These are phyloP conservation scores for Phocoena phocoena DNA, from an alignment of 2,113 vertebrate genomes.

Conservation along the genomic window DNA sequence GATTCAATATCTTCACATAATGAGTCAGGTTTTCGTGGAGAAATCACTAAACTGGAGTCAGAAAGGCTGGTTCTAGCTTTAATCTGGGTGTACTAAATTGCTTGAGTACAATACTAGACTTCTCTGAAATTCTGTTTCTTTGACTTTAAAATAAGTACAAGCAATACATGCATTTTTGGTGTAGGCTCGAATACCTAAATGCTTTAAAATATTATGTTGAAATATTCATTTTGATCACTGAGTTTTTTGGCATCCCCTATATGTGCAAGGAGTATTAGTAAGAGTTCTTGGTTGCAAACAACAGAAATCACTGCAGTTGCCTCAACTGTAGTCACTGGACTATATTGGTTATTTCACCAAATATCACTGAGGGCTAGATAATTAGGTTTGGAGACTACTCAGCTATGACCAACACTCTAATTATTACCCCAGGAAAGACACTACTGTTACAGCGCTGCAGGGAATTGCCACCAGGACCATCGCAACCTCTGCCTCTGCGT, in stretches of 20 bases:
- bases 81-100: background rate
- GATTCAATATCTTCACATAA: background rate
- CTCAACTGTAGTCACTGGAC: background rate
- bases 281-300: background rate
- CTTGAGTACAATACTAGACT: background rate
- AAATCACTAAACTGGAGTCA: background rate
- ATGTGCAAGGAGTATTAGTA: background rate
- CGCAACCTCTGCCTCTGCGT: background rate
- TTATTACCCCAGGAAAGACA: background rate
- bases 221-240: background rate
- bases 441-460: rapidly evolving
- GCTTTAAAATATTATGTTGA: background rate
- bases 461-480: background rate
- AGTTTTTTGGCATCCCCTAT: background rate
- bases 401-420: background rate
- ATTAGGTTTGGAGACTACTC: background rate
- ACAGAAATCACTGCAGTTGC: background rate
- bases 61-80: background rate
- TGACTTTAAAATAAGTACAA: background rate
- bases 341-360: background rate
- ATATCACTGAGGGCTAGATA: background rate
- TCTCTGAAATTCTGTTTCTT: background rate
- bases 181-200: background rate
- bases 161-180: background rate
- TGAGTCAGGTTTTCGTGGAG: background rate